Evolutionary conservation across 2,113 vertebrate genomes (phyloP).

Genomic region (Xiphophorus couchianus): DNA sequence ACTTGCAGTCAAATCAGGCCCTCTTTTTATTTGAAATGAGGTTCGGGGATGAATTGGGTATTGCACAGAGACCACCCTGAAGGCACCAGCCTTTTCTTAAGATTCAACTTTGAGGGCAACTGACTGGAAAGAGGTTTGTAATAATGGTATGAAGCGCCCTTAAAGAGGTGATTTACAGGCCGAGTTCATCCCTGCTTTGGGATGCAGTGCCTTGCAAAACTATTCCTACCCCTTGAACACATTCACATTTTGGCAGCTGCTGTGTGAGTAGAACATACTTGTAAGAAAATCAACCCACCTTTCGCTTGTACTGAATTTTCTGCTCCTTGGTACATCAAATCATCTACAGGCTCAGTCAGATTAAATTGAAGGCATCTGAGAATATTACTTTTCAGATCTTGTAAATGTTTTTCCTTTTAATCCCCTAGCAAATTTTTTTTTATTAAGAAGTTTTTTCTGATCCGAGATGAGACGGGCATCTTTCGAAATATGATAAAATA

Average conservation of each 20-base stretch:
- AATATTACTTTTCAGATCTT: no score
- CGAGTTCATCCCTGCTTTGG: conserved; percentile 23
- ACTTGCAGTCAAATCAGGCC: conserved; percentile 51
- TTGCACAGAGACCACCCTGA: conserved; percentile 40
- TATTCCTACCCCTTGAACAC: no score
- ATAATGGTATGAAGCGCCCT: conserved; percentile 49
- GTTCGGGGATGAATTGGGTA: conserved; percentile 55
- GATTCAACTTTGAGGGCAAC: conserved; percentile 30
- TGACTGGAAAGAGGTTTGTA: conserved; percentile 30
- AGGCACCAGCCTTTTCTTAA: conserved; percentile 15
- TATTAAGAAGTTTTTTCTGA: no score
- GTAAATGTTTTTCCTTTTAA: no score
- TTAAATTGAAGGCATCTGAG: no score
- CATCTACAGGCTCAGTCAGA: background rate
- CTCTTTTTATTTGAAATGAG: conserved; percentile 45
- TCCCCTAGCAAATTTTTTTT: no score
- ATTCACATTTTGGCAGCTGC: no score
- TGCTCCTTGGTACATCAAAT: background rate
- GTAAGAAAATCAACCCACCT: background rate
- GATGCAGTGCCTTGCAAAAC: background rate
- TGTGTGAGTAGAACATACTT: background rate
- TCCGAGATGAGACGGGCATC: no score
- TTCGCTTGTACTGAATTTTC: background rate
- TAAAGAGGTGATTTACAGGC: conserved; percentile 53
- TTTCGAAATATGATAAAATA: no score